These are phyloP conservation scores for Agriotes lineatus DNA, from an alignment of 2,888 invertebrate species.

Conservation along the genomic window DNA sequence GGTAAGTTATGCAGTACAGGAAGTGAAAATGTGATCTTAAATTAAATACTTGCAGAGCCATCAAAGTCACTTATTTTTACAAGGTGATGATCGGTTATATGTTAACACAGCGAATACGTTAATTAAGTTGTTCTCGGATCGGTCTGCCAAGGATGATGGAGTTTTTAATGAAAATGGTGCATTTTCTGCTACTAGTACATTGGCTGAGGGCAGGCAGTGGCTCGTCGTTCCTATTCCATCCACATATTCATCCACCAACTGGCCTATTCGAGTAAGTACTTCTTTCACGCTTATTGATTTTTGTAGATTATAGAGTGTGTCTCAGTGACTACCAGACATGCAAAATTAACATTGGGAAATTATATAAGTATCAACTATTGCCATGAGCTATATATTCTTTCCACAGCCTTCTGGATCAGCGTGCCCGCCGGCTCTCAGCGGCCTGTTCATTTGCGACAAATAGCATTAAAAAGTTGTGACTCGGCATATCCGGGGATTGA, in stretches of 20 bases:
- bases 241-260: slow-evolving; percentile 94
- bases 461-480: too few species aligned
- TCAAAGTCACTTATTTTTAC: slow-evolving; percentile 91
- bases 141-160: slow-evolving; percentile 67
- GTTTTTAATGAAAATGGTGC: slow-evolving; percentile 62
- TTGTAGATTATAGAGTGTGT: too few species aligned
- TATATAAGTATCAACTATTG: too few species aligned
- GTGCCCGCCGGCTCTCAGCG: too few species aligned
- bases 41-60: slow-evolving; percentile 76
- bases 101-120: slow-evolving; percentile 86
- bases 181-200: slow-evolving; percentile 69
- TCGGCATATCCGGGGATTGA: too few species aligned
- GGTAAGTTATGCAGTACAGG: too few species aligned
- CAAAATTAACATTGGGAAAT: too few species aligned
- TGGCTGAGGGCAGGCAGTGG: slow-evolving; percentile 93
- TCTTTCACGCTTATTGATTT: too few species aligned
- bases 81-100: slow-evolving; percentile 95
- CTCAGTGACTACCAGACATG: too few species aligned
- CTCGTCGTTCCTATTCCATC: slow-evolving; percentile 89
- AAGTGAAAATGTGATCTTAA: background rate
- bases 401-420: too few species aligned
- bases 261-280: slow-evolving; percentile 92
- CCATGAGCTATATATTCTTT: too few species aligned
- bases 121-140: slow-evolving; percentile 66
- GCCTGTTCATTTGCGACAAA: too few species aligned